phyloP scores from a whole-genome alignment of 2,888 invertebrate species.

The Oxytorus armatus region DNA sequence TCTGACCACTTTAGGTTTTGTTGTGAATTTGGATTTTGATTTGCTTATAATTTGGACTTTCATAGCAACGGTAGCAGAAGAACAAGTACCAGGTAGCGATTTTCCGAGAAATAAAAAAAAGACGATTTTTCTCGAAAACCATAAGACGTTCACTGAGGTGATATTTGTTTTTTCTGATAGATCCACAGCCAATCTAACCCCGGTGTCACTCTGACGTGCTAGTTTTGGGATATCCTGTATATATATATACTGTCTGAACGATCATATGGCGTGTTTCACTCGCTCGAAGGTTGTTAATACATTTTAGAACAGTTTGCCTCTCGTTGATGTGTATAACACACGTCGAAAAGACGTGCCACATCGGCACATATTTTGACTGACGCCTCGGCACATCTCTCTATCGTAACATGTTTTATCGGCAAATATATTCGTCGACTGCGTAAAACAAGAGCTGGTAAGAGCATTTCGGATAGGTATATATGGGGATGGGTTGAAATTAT shows the following conservation, averaged over 20 bases:
- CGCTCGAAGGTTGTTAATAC: slow-evolving; percentile 34
- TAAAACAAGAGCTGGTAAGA: slow-evolving; percentile 30
- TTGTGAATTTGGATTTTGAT: no score
- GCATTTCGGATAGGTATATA: slow-evolving; percentile 29
- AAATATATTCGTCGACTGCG: slow-evolving; percentile 25
- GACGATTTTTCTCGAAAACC: no score
- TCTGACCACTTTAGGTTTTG: no score
- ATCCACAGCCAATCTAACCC: no score
- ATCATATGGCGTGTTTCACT: slow-evolving; percentile 55
- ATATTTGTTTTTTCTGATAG: no score
- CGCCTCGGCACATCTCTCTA: slow-evolving; percentile 18
- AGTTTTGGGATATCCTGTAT: no score
- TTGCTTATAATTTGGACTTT: no score
- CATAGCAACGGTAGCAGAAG: no score
- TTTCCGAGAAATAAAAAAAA: no score
- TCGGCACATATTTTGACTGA: slow-evolving; percentile 42
- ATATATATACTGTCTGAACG: neutral
- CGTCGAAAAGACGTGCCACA: slow-evolving; percentile 6
- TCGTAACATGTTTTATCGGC: slow-evolving; percentile 30
- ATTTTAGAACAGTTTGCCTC: slow-evolving; percentile 37
- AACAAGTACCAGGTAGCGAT: no score
- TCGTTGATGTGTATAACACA: slow-evolving; percentile 9
- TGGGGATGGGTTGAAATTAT: slow-evolving; percentile 8
- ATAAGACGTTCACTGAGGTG: no score
- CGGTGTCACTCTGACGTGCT: no score